Evolutionary conservation across 2,113 vertebrate genomes (phyloP).

Genomic region (Corvus cornix): DNA sequence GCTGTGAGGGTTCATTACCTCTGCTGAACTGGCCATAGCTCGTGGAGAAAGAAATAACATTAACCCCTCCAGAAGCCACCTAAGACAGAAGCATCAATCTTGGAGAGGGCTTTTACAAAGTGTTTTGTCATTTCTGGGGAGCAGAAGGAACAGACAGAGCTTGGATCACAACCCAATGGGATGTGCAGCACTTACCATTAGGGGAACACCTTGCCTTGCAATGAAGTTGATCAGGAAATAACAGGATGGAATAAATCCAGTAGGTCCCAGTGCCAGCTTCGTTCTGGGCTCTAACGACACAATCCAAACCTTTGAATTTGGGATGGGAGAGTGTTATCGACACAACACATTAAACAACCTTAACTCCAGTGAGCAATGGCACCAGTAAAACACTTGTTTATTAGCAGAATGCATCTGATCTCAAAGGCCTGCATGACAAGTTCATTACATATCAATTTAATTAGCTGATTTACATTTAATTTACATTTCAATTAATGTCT

Average conservation of each 20-base stretch:
- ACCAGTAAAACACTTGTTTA: conserved; percentile 70
- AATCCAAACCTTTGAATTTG: neutral
- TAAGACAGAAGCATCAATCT: neutral
- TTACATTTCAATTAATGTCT: conserved; percentile 88
- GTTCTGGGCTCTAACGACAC: neutral
- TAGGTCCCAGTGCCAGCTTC: neutral
- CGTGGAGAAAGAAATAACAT: neutral
- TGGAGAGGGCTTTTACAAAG: neutral
- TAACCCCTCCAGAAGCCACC: neutral
- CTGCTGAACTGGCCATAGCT: neutral
- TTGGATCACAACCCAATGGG: neutral
- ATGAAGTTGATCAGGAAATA: neutral
- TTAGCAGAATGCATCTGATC: conserved; percentile 80
- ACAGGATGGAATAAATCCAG: neutral
- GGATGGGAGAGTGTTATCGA: neutral
- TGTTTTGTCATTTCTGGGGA: neutral
- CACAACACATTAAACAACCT: conserved; percentile 40
- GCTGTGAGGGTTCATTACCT: neutral
- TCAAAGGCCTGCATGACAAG: conserved; percentile 77
- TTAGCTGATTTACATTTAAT: conserved; percentile 87
- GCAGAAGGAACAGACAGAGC: neutral
- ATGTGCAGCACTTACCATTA: neutral
- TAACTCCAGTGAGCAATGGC: conserved; percentile 57
- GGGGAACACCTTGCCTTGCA: neutral
- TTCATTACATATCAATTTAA: conserved; percentile 86